Evolutionary conservation across 2,113 vertebrate genomes (phyloP), one percentile per base, ranked within the genome.

Genomic region (Ifrita kowaldi): DNA sequence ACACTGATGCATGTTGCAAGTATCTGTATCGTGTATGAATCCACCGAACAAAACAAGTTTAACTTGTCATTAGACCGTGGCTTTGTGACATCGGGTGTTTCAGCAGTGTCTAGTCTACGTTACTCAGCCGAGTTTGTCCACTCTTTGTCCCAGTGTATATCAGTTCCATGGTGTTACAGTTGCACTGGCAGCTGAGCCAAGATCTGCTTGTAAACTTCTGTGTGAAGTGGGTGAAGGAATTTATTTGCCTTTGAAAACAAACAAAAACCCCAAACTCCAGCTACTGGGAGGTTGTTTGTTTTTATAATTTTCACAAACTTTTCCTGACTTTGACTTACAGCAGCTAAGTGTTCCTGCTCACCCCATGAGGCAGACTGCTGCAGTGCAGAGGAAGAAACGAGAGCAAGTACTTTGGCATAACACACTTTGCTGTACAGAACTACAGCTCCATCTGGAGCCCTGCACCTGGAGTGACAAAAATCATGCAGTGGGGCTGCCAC

Each of bases 1-100:
- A 2, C 16, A 6, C 15, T 26, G 39, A 10, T 79, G 23, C 4
- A 0, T 3, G 6, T 20, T 74, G 16, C 24, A 32, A 24, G 6
- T 39, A 56, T 35, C 19, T 46, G 6, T 59, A 17, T 6, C 1
- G 1, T 47, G 4, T 52, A 10, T 19, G 19, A 74, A 55, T 64
- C n/a, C 32, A 30, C 49, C 49, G 39, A 87, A n/a, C 13, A 71
- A 42, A 71, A 12, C 7, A 55, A 88, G 17, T 82, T 63, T 49
- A 79, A 42, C 30, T 75, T 75, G 11, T 7, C 3, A 1, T 42
- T 56, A 57, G 26, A 27, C 57, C 1, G 0, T 37, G 23, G 17
- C 9, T 93, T 94, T 1, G 0, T 42, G 44, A 27, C 32, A 15
- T 6, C 0, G 3, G 23, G 16, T 60, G 23, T 64, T 93, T 60